phyloP scores from a whole-genome alignment of 2,888 invertebrate species.

The Sinotaia quadrata region DNA sequence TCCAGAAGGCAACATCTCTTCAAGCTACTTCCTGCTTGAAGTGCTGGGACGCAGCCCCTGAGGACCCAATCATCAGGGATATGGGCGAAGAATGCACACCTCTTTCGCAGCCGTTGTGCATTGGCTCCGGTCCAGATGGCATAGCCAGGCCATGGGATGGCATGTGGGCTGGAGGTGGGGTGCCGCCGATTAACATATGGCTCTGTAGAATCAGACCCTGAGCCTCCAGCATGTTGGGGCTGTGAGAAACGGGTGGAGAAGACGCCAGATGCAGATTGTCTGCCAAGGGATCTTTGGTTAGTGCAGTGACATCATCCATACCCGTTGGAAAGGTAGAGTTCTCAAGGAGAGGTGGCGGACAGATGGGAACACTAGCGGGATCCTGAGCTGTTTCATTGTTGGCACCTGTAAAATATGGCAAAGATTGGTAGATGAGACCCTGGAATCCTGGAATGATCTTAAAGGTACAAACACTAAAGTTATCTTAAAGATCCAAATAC shows the following conservation, averaged over 20 bases:
- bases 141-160: neutral
- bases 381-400: slow-evolving; percentile 16
- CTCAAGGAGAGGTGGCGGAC: slow-evolving; percentile 14
- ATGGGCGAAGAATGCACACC: neutral
- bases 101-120: neutral
- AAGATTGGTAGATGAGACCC: too few relatives aligned
- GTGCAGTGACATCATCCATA: slow-evolving; percentile 16
- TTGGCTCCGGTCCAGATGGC: neutral
- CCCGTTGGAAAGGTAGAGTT: slow-evolving; percentile 2
- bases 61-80: neutral
- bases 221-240: neutral
- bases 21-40: slow-evolving; percentile 23
- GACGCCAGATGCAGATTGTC: slow-evolving; percentile 1
- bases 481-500: too few relatives aligned
- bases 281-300: neutral
- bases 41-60: neutral
- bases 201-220: neutral
- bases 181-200: neutral
- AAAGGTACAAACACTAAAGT: too few relatives aligned
- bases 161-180: slow-evolving; percentile 6
- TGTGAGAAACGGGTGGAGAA: neutral
- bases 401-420: slow-evolving; percentile 23
- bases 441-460: too few relatives aligned
- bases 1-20: too few relatives aligned
- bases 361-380: neutral